These are phyloP conservation scores for Megalops cyprinoides DNA, from an alignment of 2,797 vertebrate species.

Conservation along the genomic window DNA sequence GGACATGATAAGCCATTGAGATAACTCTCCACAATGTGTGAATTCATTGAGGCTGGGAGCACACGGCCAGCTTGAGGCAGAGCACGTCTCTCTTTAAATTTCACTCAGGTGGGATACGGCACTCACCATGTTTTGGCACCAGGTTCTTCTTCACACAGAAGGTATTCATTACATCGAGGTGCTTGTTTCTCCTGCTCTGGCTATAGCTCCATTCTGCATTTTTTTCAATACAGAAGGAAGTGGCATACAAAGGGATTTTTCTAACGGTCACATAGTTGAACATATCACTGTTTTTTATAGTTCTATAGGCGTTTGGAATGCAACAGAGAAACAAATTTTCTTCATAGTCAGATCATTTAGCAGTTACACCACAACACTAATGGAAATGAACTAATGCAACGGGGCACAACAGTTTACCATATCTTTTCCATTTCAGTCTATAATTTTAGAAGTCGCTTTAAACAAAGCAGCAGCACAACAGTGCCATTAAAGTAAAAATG, in stretches of 20 bases:
- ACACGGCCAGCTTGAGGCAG: background rate
- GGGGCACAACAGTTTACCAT: background rate
- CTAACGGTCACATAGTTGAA: background rate
- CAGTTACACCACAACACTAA: background rate
- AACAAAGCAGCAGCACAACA: slow-evolving; percentile 24
- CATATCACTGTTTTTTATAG: background rate
- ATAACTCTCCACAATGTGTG: background rate
- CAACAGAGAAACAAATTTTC: background rate
- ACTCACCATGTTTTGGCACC: background rate
- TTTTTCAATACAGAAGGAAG: background rate
- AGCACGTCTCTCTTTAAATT: background rate
- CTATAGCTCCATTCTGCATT: too few species aligned
- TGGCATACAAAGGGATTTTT: background rate
- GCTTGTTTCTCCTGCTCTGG: background rate
- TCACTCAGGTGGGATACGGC: background rate
- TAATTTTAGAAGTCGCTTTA: slow-evolving; percentile 11
- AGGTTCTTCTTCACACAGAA: background rate
- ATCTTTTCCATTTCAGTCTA: background rate
- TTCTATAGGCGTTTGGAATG: background rate
- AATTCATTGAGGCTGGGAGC: background rate
- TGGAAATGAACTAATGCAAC: background rate
- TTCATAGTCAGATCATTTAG: background rate
- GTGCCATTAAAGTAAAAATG: slow-evolving; percentile 23
- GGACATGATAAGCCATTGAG: background rate
- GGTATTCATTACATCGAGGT: background rate